Conservation (phyloP, 2,113 vertebrate species). For the Ifrita kowaldi region DNA sequence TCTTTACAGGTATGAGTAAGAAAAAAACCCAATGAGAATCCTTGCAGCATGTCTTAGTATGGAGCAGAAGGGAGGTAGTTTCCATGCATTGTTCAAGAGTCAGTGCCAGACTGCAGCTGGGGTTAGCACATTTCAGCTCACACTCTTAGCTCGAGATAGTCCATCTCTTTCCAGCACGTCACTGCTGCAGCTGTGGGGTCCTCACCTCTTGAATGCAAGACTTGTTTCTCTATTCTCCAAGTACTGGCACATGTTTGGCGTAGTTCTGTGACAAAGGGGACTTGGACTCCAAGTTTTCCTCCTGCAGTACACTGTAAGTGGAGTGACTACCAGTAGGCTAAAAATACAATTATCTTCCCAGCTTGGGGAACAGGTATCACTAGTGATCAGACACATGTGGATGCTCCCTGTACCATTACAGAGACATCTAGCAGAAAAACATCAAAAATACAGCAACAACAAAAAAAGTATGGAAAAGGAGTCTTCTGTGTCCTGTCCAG, state of each 20-base stretch:
- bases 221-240: not conserved
- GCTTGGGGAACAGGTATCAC: not conserved
- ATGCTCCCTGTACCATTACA: not conserved
- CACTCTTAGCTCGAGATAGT: not conserved
- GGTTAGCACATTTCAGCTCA: not conserved
- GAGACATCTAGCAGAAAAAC: not conserved
- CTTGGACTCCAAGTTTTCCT: not conserved
- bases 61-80: not conserved
- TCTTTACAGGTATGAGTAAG: not conserved
- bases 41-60: not conserved
- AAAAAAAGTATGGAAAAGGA: not conserved
- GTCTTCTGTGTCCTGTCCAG: not conserved
- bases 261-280: not conserved
- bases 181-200: not conserved
- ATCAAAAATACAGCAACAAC: not conserved
- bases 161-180: not conserved
- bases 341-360: not conserved
- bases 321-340: not conserved
- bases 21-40: not conserved
- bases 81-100: not conserved
- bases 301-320: not conserved
- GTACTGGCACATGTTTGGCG: not conserved
- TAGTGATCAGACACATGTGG: not conserved
- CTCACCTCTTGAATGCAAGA: not conserved
- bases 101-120: not conserved